Conservation (phyloP, 1,140 invertebrate genomes). For the Cydia amplana region DNA sequence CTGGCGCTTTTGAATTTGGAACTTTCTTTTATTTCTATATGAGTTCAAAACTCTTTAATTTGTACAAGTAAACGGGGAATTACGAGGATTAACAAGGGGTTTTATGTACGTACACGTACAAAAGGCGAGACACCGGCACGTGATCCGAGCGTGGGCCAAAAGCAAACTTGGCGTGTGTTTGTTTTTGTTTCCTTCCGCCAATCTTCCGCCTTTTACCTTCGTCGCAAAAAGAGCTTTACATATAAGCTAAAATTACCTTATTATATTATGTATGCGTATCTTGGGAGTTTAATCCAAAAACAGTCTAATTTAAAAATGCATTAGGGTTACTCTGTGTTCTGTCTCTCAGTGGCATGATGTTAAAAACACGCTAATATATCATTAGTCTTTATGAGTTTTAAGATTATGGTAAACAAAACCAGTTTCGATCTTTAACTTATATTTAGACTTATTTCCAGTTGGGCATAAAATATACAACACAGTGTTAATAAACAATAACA, state of each 20-base stretch:
- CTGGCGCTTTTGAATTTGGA: no score
- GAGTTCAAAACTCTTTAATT: no score
- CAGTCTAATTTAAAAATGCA: neutral
- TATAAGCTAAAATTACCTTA: neutral
- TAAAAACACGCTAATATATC: neutral
- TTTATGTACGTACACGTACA: neutral
- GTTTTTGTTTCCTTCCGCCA: neutral
- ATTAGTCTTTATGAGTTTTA: neutral
- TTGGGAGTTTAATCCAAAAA: neutral
- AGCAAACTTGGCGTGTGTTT: slow-evolving; percentile 13
- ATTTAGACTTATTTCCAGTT: no score
- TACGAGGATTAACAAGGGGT: neutral
- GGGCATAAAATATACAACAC: no score
- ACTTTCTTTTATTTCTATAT: no score
- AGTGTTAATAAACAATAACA: no score
- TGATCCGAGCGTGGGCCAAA: neutral
- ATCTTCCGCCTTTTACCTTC: neutral
- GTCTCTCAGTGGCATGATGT: neutral
- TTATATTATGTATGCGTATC: neutral
- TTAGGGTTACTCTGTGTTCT: neutral
- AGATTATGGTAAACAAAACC: neutral
- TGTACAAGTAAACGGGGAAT: no score
- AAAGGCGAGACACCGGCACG: neutral
- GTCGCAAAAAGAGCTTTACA: neutral
- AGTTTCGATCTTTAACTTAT: no score